Base-by-base conservation (phyloP, 2,797 vertebrate species). In the Lemur catta region DNA sequence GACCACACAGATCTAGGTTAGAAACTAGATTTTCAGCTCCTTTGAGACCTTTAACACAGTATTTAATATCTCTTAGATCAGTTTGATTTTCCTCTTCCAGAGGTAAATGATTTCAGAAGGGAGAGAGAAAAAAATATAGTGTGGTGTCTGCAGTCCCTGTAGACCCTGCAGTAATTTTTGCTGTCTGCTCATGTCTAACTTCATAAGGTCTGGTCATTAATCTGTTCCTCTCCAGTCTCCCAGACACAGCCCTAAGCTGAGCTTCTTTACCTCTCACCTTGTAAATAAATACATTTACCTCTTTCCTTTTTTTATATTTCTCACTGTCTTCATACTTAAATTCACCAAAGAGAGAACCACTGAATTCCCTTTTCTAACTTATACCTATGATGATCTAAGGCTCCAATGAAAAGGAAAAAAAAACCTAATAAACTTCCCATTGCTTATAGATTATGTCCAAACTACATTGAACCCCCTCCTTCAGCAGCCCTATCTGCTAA, bases 111-210 rank as follows among this genome's bases (percentile, higher is more conserved):
- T 71, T 96, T 94, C 55, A 67, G 46, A 82, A 81, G 72, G 33
- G 35, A 71, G 7, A 81, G 35, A 41, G 15, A 79, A 41, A 67
- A 76, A 89, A 63, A 78, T 61, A 72, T 13, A 43, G 5, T 79
- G 11, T 52, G 20, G 6, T 67, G 7, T 78, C 38, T 63, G 48
- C 14, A 63, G n/a, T 57, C 57, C 15, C 69, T 22, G 1, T 10
- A 84, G 74, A 74, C 8, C 3, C 33, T 74, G 48, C 2, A 48
- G 35, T 91, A 52, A 33, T 38, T 75, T 84, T 76, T 94, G 52
- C 50, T 95, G 28, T 86, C n/a, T 91, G 26, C n/a, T 93, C 20
- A 26, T 33, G 84, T 95, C 90, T 82, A 69, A 85, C 50, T 63
- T 67, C 26, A 75, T 67, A 55, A 79, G 13, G 15, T 50, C 41